phyloP scores from a whole-genome alignment of 2,888 invertebrate species.

The Cosmia pyralina region DNA sequence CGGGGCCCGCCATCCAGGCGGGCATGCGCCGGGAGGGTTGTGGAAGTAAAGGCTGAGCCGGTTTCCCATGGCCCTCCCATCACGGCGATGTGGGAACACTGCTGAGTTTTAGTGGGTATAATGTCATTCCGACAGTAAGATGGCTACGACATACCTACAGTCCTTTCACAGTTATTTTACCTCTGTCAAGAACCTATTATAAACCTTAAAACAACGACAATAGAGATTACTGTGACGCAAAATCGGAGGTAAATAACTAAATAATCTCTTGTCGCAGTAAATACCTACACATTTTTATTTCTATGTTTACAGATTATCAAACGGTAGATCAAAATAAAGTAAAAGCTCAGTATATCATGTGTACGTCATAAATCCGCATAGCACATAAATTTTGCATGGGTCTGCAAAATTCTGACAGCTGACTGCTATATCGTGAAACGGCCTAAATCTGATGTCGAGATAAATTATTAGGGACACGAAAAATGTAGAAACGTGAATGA shows the following conservation, averaged over 20 bases:
- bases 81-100: no score
- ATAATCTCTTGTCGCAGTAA: neutral
- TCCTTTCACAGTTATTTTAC: neutral
- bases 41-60: no score
- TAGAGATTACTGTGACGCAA: neutral
- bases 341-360: slow-evolving; percentile 30
- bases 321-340: slow-evolving; percentile 24
- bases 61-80: no score
- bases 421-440: slow-evolving; percentile 43
- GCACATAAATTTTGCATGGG: slow-evolving; percentile 60
- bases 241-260: neutral
- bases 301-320: slow-evolving; percentile 20
- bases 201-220: neutral
- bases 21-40: no score
- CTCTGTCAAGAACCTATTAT: neutral
- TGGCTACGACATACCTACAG: no score
- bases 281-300: neutral
- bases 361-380: slow-evolving; percentile 47
- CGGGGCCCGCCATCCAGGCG: no score
- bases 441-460: slow-evolving; percentile 50
- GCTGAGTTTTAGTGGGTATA: no score
- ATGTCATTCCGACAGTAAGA: no score
- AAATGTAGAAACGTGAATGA: slow-evolving; percentile 23
- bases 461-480: slow-evolving; percentile 51
- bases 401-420: slow-evolving; percentile 59